Base-by-base conservation (phyloP, 2,888 invertebrate species). In the Dastarcus helophoroides region DNA sequence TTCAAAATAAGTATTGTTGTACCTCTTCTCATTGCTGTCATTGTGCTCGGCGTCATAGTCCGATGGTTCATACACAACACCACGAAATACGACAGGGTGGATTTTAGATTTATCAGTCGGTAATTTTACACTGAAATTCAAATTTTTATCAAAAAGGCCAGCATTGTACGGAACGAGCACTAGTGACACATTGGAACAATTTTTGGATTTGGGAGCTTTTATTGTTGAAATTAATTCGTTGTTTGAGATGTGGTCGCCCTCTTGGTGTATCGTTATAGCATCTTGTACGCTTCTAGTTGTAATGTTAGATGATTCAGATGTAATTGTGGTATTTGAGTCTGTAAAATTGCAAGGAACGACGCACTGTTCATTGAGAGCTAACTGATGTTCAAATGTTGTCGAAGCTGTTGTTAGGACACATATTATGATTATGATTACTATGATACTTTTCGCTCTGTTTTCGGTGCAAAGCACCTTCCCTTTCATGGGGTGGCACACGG, bases 401-500 rank as follows among this genome's bases (percentile, higher is more conserved):
- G 68, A 62, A 24, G 72, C 62, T 1, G 81, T 79, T 29, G 72
- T 64, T 15, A 73, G 50, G 35, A 76, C 60, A 47, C 76, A 76
- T 31, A 73, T 59, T 8, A 75, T 45, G 41, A 70, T 68, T 12
- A 75, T 69, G 16, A 64, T 51, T 29, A 68, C 55, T 32, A 78
- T 76, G 39, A 78, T 73, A 49, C 67, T 65, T 54, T 76, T 72
- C 10, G 81, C 81, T 41, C 79, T 62, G 26, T 71, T 67, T 48
- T 79, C 76, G 2, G 80, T 80, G 57, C 79, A 79, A 44, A 75
- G 60, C 26, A 71, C 69, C 58, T 75, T 75, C 22, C 79, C 77
- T 38, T 70, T 67, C 54, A 82, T 71, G 10, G 81, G 81, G 58
- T 79, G 74, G 46, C 79, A 76, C 12, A 81, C 79, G 14, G 79